These are phyloP conservation scores for Acleris cristana DNA, from an alignment of 2,888 invertebrate species.

Conservation along the genomic window DNA sequence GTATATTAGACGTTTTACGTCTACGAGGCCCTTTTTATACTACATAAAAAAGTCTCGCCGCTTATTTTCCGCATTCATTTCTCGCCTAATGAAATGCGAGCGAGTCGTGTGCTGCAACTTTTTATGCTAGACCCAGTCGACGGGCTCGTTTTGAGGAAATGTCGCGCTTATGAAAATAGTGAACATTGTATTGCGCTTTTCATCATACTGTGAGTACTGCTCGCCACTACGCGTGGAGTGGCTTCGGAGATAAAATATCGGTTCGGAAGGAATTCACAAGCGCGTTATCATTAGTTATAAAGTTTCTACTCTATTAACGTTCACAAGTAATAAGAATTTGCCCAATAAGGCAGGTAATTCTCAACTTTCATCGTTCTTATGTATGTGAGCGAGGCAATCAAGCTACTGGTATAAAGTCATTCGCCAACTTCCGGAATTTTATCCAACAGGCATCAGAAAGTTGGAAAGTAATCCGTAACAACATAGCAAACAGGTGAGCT, in stretches of 20 bases:
- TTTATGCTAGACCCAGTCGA: constrained; percentile 65
- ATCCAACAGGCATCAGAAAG: constrained; percentile 6
- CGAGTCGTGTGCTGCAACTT: constrained; percentile 63
- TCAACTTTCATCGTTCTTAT: background rate
- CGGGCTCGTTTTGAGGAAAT: constrained; percentile 62
- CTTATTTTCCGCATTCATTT: constrained; percentile 71
- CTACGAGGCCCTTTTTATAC: constrained; percentile 51
- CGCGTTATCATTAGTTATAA: background rate
- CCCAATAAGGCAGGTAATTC: constrained; percentile 2
- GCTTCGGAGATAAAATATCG: background rate
- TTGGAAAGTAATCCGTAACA: constrained; percentile 11
- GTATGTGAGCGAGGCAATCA: background rate
- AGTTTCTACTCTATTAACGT: background rate
- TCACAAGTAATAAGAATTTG: constrained; percentile 14
- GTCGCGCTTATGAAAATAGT: constrained; percentile 68
- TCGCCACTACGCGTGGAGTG: constrained; percentile 3
- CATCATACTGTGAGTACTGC: constrained; percentile 43
- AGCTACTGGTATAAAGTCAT: constrained; percentile 2
- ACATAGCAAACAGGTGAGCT: constrained; percentile 8
- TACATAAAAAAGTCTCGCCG: constrained; percentile 53
- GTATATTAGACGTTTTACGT: constrained; percentile 55
- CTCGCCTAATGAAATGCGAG: constrained; percentile 73
- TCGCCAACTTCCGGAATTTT: constrained; percentile 8
- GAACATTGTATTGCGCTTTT: constrained; percentile 55
- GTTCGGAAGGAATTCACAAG: no score